These are phyloP conservation scores for Semnornis frantzii DNA, from an alignment of 2,113 vertebrate genomes.

Conservation along the genomic window DNA sequence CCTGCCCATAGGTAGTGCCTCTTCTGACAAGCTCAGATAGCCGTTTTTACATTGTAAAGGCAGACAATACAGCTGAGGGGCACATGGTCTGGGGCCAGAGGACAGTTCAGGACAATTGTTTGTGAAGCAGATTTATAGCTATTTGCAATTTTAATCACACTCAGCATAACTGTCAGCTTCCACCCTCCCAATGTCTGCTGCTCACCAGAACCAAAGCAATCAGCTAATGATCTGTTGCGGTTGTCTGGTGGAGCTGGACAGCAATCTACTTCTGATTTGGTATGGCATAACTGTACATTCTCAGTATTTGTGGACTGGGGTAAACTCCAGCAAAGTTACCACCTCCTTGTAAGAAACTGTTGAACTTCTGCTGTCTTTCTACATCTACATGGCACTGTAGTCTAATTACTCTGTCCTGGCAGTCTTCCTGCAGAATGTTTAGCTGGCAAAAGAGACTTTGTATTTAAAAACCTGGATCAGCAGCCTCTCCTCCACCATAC, in stretches of 20 bases:
- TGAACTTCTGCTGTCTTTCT: not conserved
- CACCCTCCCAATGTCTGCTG: not conserved
- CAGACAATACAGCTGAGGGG: not conserved
- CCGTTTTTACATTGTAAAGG: not conserved
- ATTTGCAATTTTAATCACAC: not conserved
- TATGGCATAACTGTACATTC: accelerated
- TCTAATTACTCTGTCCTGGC: not conserved
- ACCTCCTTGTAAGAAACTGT: not conserved
- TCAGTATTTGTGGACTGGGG: accelerated
- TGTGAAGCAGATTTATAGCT: not conserved
- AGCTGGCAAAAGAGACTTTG: not conserved
- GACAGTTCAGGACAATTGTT: not conserved
- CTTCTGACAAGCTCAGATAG: not conserved
- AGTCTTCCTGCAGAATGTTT: not conserved
- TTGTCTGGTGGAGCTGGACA: no score
- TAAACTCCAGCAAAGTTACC: not conserved
- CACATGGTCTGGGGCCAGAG: not conserved
- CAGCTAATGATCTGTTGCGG: not conserved
- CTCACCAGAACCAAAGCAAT: not conserved
- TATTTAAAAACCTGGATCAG: not conserved
- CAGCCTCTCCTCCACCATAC: not conserved
- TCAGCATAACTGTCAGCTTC: not conserved
- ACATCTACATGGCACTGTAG: not conserved
- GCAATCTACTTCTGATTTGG: not conserved
- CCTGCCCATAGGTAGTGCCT: not conserved